phyloP scores from a whole-genome alignment of 1,140 invertebrate genomes.

The Phortica variegata region DNA sequence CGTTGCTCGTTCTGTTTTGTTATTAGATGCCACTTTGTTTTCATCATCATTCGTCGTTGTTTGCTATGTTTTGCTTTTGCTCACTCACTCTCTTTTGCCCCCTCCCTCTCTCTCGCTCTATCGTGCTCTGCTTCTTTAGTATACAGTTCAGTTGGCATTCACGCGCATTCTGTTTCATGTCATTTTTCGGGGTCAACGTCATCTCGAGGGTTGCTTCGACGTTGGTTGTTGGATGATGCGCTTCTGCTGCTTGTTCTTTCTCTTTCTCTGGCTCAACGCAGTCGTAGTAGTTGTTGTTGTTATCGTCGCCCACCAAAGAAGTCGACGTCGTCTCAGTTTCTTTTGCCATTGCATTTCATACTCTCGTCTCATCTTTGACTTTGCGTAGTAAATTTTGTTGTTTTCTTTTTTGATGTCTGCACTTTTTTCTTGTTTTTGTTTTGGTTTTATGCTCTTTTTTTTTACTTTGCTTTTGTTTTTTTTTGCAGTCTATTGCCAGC shows the following conservation, averaged over 20 bases:
- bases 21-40: constrained; percentile 51
- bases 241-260: constrained; percentile 18
- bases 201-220: constrained; percentile 44
- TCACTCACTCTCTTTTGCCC: too few species aligned
- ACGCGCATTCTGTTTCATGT: constrained; percentile 50
- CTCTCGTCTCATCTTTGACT: too few species aligned
- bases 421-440: constrained; percentile 10
- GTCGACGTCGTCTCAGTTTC: not conserved
- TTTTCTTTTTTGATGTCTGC: constrained; percentile 2
- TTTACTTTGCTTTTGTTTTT: not conserved
- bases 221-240: constrained; percentile 7
- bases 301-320: not conserved
- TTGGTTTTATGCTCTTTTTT: constrained; percentile 1
- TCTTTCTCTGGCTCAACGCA: constrained; percentile 23
- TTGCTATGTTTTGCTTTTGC: too few species aligned
- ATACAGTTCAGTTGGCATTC: too few species aligned
- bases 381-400: not conserved
- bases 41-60: constrained; percentile 35
- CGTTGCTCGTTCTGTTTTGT: constrained; percentile 31
- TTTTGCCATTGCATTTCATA: too few species aligned
- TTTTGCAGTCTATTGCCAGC: not conserved
- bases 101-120: constrained; percentile 10
- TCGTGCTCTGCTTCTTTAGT: constrained; percentile 13
- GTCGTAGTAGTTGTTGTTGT: constrained; percentile 17
- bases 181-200: constrained; percentile 54